A percentile compares a stretch with the other conserved stretches of the same genome.
phyloP scores from a whole-genome alignment of 1,140 invertebrate species.

The Drosophila pectinifera region DNA sequence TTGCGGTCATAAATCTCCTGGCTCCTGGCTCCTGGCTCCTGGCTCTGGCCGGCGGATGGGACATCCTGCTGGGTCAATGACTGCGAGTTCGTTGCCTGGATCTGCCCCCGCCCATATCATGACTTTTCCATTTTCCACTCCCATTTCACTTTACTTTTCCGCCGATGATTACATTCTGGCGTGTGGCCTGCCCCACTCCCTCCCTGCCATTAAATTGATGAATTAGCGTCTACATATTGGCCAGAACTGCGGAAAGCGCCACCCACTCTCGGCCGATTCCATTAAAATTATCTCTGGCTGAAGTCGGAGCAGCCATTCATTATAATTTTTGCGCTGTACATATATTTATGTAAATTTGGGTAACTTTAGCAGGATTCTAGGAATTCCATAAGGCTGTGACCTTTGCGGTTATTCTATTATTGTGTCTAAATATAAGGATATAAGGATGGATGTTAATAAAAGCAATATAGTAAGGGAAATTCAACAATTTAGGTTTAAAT shows the following conservation, averaged over 20 bases:
- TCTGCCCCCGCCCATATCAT: neutral
- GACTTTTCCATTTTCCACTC: conserved; percentile 36
- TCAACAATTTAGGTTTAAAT: no score
- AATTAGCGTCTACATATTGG: conserved; percentile 62
- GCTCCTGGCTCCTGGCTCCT: no score
- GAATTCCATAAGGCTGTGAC: conserved; percentile 4
- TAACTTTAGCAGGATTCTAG: conserved; percentile 2
- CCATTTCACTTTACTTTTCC: conserved; percentile 32
- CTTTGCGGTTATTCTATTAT: no score
- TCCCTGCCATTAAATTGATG: conserved; percentile 68
- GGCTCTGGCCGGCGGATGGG: conserved; percentile 17
- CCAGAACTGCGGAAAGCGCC: conserved; percentile 12
- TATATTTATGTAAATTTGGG: conserved; percentile 22
- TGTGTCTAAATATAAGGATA: conserved; percentile 4
- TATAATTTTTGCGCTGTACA: conserved; percentile 1
- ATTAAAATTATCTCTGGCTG: conserved; percentile 40
- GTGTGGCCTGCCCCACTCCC: conserved; percentile 26
- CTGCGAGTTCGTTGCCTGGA: conserved; percentile 67
- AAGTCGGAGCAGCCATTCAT: conserved; percentile 5
- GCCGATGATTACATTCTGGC: conserved; percentile 59
- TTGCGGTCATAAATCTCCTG: conserved; percentile 63
- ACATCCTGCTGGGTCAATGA: conserved; percentile 43
- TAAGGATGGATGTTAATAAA: no score
- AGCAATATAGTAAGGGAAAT: no score
- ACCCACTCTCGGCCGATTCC: conserved; percentile 28